Percentiles rank a stretch among this genome's conserved stretches.
Conservation (phyloP, 2,888 invertebrate genomes). For the Rhingia rostrata region DNA sequence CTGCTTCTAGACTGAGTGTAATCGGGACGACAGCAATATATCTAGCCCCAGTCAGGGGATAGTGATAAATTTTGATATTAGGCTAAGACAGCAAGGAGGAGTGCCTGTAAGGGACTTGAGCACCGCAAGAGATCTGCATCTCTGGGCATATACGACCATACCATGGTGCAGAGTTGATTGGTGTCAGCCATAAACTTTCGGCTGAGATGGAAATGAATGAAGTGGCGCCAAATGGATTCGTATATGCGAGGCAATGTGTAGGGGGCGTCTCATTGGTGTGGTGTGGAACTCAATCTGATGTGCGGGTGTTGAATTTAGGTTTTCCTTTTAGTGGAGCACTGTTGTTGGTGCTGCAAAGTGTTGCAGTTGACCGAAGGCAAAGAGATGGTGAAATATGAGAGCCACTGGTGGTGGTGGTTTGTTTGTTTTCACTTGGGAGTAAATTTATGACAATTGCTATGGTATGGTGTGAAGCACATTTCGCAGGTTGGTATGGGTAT, state of each 20-base stretch:
- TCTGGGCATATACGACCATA: conserved; percentile 11
- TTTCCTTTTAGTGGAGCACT: neutral
- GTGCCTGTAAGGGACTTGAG: conserved; percentile 45
- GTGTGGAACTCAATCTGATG: conserved; percentile 58
- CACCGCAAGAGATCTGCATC: conserved; percentile 30
- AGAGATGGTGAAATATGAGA: conserved; percentile 67
- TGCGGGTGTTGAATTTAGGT: conserved; percentile 60
- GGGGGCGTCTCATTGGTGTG: conserved; percentile 63
- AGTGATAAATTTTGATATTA: conserved; percentile 73
- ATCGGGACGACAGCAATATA: conserved; percentile 51
- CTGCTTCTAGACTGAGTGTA: conserved; percentile 39
- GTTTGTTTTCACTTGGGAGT: conserved; percentile 14
- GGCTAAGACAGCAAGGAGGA: conserved; percentile 60
- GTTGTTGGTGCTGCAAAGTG: conserved; percentile 42
- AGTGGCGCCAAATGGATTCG: conserved; percentile 75
- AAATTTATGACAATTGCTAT: conserved; percentile 51
- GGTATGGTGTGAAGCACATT: conserved; percentile 24
- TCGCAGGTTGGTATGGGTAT: conserved; percentile 34
- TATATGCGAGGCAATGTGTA: conserved; percentile 41
- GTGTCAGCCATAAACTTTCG: conserved; percentile 77
- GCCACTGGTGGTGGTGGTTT: conserved; percentile 34
- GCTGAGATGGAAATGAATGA: conserved; percentile 74
- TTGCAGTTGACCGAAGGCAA: conserved; percentile 53
- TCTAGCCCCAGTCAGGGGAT: conserved; percentile 38
- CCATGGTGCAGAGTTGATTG: conserved; percentile 77